Evolutionary conservation across 1,140 invertebrate genomes (phyloP).

Genomic region (Heliconius hewitsoni): DNA sequence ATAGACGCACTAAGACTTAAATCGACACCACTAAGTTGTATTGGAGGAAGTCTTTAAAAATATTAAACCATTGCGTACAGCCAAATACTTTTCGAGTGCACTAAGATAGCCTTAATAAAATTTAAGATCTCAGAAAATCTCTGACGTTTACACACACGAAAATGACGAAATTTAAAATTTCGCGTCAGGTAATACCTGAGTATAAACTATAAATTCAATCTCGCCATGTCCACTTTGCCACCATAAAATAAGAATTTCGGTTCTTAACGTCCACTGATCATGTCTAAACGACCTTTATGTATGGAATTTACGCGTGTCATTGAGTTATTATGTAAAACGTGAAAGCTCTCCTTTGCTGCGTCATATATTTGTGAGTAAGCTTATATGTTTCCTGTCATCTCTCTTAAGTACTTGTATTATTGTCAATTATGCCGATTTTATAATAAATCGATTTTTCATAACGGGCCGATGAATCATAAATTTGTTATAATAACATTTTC

Average conservation of each 20-base stretch:
- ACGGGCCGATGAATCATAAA: neutral
- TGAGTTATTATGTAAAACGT: slow-evolving; percentile 30
- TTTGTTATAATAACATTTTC: neutral
- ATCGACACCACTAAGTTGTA: too few relatives aligned
- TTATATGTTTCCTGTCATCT: slow-evolving; percentile 24
- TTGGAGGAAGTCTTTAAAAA: too few relatives aligned
- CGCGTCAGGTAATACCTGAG: neutral
- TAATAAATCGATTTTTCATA: slow-evolving; percentile 18
- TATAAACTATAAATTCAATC: neutral
- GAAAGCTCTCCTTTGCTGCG: slow-evolving; percentile 21
- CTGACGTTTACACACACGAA: neutral
- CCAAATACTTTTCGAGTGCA: too few relatives aligned
- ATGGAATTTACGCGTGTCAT: slow-evolving; percentile 19
- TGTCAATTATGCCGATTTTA: slow-evolving; percentile 20
- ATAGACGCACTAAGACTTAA: too few relatives aligned
- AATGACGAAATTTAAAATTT: neutral
- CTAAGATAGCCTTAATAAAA: too few relatives aligned
- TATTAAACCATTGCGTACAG: too few relatives aligned
- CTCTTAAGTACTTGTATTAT: slow-evolving; percentile 10
- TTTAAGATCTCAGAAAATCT: neutral
- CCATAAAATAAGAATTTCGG: neutral
- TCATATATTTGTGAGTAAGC: slow-evolving; percentile 19
- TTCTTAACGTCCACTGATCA: slow-evolving; percentile 7
- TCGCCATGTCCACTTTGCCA: neutral
- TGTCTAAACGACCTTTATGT: slow-evolving; percentile 9